Percentiles rank a stretch among this genome's conserved stretches.
phyloP scores from a whole-genome alignment of 92 coral and sea anemone genomes.

The Epizoanthus illoricatus region DNA sequence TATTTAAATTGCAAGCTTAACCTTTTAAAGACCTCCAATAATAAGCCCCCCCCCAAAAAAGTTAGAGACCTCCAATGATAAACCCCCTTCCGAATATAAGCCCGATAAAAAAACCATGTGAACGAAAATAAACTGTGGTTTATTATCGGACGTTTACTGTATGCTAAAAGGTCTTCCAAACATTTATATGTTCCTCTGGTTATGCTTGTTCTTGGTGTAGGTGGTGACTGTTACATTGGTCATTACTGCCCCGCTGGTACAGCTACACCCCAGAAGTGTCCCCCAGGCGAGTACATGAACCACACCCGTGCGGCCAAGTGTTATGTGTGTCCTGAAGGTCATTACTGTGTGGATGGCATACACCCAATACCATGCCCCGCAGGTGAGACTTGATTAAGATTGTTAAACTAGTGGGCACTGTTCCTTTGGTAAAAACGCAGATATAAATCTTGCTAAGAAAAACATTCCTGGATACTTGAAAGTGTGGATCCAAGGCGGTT shows the following conservation, averaged over 20 bases:
- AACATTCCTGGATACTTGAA: too few species aligned
- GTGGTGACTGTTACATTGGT: conserved; percentile 86
- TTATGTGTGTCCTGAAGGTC: conserved; percentile 86
- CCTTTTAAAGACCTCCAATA: too few species aligned
- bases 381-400: conserved; percentile 51
- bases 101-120: too few species aligned
- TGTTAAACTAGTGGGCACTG: too few species aligned
- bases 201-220: conserved; percentile 46
- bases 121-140: neutral
- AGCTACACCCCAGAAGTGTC: conserved; percentile 78
- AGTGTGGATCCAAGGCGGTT: too few species aligned
- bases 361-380: conserved; percentile 86
- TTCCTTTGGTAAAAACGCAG: too few species aligned
- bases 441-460: too few species aligned
- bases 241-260: conserved; percentile 95
- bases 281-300: conserved; percentile 92
- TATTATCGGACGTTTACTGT: neutral
- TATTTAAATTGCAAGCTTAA: too few species aligned
- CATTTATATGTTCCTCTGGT: neutral
- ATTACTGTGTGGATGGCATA: conserved; percentile 78
- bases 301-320: conserved; percentile 84
- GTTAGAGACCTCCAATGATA: too few species aligned
- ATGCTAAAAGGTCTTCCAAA: neutral
- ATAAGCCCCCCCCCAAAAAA: too few species aligned
- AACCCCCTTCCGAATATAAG: too few species aligned